Evolutionary conservation across 2,797 vertebrate species (phyloP).

Genomic region (Pipistrellus nathusii): DNA sequence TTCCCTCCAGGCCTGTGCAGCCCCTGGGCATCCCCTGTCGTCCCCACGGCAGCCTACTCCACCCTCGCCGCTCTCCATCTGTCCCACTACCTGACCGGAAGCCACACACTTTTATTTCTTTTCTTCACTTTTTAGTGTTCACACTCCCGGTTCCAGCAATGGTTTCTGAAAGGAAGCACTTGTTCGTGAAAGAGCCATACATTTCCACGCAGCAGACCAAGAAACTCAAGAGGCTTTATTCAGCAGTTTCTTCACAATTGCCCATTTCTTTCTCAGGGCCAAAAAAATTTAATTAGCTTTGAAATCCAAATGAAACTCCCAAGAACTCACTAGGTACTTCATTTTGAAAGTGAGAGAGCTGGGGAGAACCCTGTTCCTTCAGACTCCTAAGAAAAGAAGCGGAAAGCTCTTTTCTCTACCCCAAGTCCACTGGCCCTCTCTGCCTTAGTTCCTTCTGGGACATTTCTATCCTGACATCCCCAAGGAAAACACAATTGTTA

Average conservation of each 20-base stretch:
- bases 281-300: conserved; percentile 55
- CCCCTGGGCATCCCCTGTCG: no score
- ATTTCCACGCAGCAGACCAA: conserved; percentile 20
- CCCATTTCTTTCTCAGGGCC: conserved; percentile 7
- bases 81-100: background rate
- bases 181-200: background rate
- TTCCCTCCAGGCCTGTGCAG: background rate
- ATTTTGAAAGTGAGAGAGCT: conserved; percentile 3
- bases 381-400: background rate
- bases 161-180: conserved; percentile 12
- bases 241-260: conserved; percentile 59
- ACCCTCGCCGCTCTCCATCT: background rate
- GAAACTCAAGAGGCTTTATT: background rate
- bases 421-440: background rate
- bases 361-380: background rate
- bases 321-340: conserved; percentile 24
- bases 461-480: background rate
- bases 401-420: background rate
- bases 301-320: conserved; percentile 56
- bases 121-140: background rate
- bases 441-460: background rate
- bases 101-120: background rate
- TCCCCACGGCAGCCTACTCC: accelerated
- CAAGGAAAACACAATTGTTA: background rate
- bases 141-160: background rate